Base-by-base conservation (phyloP, 2,888 invertebrate genomes). In the Eristalis arbustorum region DNA sequence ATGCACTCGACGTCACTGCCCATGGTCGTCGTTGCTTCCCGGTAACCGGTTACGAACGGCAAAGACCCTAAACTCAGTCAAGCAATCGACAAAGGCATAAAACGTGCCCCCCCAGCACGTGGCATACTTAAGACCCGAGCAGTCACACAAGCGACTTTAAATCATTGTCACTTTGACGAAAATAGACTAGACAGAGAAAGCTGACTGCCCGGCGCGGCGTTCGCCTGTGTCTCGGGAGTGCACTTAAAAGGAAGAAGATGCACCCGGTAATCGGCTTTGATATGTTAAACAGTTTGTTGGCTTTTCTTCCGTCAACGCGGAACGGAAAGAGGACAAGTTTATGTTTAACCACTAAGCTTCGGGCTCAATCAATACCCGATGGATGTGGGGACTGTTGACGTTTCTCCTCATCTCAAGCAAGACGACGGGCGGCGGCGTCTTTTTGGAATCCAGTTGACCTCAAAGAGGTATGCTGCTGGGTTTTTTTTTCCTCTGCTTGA, bases 231-330 rank as follows among this genome's bases (percentile, higher is more conserved):
- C 31, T 6, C 31, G 31, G 3, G 6, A 10, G 31, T 31, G 31
- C 31, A 31, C 23, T 57, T 25, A 31, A 22, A 8, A 57, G 14
- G 13, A 49, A n/a, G n/a, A 49, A 28, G 42, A 67, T 75, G 75
- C 59, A 75, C 49, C 11, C 22, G 14, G 11, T 56, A 37, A 59
- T 71, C 59, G 64, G 31, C 71, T 72, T 78, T 78, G 72, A 78
- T 49, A 78, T 72, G 78, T 34, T 49, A 79, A 72, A 66, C 23
- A 64, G 56, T 56, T 62, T 14, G 18, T 49, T 49, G 18, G 49
- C 25, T 69, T 11, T 62, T 1, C n/a, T 18, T 14, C 13, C 13
- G 66, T 18, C 57, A 18, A 18, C 13, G 10, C 18, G 14, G 3
- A 4, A 37, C 10, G 18, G 49, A 49, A 49, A 23, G 56, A 4